Evolutionary conservation across 2,113 vertebrate species (phyloP).

Genomic region (Spermophilus dauricus): DNA sequence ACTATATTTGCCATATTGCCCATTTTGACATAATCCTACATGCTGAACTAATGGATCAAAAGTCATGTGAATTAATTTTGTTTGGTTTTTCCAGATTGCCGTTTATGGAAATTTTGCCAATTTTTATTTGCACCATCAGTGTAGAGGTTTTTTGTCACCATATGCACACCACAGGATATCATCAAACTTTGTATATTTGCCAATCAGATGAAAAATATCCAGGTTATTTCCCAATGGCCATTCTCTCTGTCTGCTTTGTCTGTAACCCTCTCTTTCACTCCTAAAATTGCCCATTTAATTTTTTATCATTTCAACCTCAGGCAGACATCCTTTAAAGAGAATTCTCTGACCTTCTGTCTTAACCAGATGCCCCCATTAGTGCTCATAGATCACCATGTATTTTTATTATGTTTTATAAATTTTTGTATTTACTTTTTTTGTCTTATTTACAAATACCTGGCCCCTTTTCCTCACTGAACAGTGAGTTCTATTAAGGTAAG

Average conservation of each 20-base stretch:
- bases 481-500: not conserved
- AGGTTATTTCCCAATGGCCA: not conserved
- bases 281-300: not conserved
- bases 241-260: not conserved
- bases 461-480: not conserved
- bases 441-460: not conserved
- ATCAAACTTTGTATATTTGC: not conserved
- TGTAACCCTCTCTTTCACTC: not conserved
- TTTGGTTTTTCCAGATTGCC: not conserved
- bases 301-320: not conserved
- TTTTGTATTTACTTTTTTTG: not conserved
- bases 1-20: not conserved
- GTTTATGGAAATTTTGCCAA: not conserved
- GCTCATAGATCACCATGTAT: not conserved
- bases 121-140: not conserved
- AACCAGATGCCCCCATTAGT: not conserved
- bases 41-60: slow-evolving; percentile 33
- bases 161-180: not conserved
- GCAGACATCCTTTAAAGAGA: slow-evolving; percentile 17
- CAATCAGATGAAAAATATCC: not conserved
- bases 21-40: not conserved
- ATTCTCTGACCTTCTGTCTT: not conserved
- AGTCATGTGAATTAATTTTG: not conserved
- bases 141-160: not conserved
- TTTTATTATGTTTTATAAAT: not conserved